Conservation (phyloP, 2,888 invertebrate genomes). For the Lasioglossum morio region DNA sequence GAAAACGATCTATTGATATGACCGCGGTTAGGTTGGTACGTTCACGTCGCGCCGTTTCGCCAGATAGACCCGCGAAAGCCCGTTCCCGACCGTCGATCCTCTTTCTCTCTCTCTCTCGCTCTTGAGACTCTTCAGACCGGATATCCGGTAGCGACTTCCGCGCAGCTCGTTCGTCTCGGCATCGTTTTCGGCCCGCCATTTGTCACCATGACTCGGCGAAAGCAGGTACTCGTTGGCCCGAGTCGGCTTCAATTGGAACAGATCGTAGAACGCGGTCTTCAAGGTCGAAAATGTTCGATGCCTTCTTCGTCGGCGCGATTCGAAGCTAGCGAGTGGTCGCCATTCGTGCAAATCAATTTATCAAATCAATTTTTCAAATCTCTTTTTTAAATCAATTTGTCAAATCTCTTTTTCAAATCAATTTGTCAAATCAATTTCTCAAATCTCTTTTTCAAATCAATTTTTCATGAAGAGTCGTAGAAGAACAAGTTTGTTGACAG, state of each 20-base stretch:
- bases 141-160: constrained; percentile 14
- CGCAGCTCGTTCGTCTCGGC: not conserved
- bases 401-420: too few relatives aligned
- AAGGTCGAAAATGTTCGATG: not conserved
- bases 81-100: not conserved
- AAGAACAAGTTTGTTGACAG: not conserved
- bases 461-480: too few relatives aligned
- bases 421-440: too few relatives aligned
- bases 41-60: not conserved
- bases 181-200: not conserved
- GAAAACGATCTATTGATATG: constrained; percentile 70
- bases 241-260: not conserved
- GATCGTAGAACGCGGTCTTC: not conserved
- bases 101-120: not conserved
- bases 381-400: too few relatives aligned
- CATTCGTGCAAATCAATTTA: too few relatives aligned
- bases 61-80: not conserved
- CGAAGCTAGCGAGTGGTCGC: too few relatives aligned
- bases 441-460: too few relatives aligned
- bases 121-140: not conserved
- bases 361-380: too few relatives aligned
- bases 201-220: not conserved
- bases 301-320: not conserved
- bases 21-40: constrained; percentile 38
- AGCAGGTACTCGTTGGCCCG: not conserved